Percentiles rank a stretch among this genome's conserved stretches.
Conservation (phyloP, 2,888 invertebrate genomes). For the Drosophila cognata region DNA sequence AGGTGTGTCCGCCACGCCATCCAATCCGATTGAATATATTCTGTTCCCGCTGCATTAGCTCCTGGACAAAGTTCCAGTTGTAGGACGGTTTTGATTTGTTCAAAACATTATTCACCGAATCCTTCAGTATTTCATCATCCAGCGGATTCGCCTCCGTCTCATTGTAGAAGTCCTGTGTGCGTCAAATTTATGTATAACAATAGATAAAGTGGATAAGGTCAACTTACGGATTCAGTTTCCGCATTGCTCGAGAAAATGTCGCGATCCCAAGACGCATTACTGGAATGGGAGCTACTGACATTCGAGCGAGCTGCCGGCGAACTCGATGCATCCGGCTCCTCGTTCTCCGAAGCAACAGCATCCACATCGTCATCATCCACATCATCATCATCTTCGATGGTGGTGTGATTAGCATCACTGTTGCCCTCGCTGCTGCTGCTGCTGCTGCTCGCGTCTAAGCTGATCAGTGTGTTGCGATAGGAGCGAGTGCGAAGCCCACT, state of each 20-base stretch:
- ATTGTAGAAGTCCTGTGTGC: slow-evolving; percentile 43
- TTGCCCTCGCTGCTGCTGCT: background rate
- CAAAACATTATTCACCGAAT: slow-evolving; percentile 65
- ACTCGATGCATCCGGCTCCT: slow-evolving; percentile 16
- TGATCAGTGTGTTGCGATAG: slow-evolving; percentile 38
- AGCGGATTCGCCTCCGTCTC: slow-evolving; percentile 28
- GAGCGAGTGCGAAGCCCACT: slow-evolving; percentile 32
- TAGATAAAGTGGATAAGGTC: background rate
- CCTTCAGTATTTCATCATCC: slow-evolving; percentile 30
- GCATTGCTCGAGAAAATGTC: slow-evolving; percentile 28
- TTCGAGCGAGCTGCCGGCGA: slow-evolving; percentile 11
- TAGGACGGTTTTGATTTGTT: slow-evolving; percentile 80
- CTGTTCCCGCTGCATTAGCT: slow-evolving; percentile 82
- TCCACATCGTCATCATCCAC: slow-evolving; percentile 18
- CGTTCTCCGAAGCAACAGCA: background rate
- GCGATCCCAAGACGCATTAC: slow-evolving; percentile 23
- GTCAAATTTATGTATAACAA: background rate
- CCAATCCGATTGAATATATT: slow-evolving; percentile 63
- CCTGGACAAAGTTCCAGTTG: slow-evolving; percentile 70
- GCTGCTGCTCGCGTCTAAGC: background rate
- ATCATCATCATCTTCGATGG: slow-evolving; percentile 18
- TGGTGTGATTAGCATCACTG: slow-evolving; percentile 7
- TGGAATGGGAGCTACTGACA: slow-evolving; percentile 29
- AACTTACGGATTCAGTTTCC: slow-evolving; percentile 50
- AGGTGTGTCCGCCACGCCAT: slow-evolving; percentile 74